A percentile compares a stretch with the other conserved stretches of the same genome.
Evolutionary conservation across 2,888 invertebrate genomes (phyloP).

Genomic region (Helicoverpa assulta): DNA sequence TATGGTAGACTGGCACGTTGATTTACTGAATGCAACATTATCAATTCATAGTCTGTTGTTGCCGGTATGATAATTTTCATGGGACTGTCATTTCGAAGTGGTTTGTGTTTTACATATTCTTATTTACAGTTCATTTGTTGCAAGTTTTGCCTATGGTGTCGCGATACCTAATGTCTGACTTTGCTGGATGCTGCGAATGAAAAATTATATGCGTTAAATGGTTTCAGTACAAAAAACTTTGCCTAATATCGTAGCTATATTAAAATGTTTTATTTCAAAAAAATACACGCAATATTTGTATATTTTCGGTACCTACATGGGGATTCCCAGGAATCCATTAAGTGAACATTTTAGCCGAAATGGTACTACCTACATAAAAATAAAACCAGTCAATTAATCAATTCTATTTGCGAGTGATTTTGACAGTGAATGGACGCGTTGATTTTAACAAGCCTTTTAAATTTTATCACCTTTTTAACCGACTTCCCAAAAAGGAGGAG

Average conservation of each 20-base stretch:
- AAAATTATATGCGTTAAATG: background rate
- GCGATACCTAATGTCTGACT: too few relatives aligned
- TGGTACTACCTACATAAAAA: background rate
- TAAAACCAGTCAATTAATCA: slow-evolving; percentile 13
- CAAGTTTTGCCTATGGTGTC: too few relatives aligned
- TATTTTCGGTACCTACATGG: background rate
- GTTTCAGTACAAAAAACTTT: too few relatives aligned
- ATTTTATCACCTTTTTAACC: background rate
- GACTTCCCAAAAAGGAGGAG: too few relatives aligned
- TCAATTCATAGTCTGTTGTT: slow-evolving; percentile 39
- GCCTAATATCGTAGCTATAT: too few relatives aligned
- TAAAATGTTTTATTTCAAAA: too few relatives aligned
- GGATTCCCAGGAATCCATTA: background rate
- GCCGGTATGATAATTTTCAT: slow-evolving; percentile 29
- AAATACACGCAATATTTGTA: too few relatives aligned
- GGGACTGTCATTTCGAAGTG: slow-evolving; percentile 8
- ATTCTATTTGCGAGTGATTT: slow-evolving; percentile 12
- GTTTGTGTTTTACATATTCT: slow-evolving; percentile 6
- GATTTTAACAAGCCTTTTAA: background rate
- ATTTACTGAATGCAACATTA: slow-evolving; percentile 49
- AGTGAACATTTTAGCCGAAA: background rate
- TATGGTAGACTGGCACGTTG: slow-evolving; percentile 46
- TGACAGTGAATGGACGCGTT: slow-evolving; percentile 12
- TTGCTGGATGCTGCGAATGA: background rate
- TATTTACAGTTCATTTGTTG: background rate